Conservation (phyloP, 2,113 vertebrate species). For the Microcebus tavaratra region DNA sequence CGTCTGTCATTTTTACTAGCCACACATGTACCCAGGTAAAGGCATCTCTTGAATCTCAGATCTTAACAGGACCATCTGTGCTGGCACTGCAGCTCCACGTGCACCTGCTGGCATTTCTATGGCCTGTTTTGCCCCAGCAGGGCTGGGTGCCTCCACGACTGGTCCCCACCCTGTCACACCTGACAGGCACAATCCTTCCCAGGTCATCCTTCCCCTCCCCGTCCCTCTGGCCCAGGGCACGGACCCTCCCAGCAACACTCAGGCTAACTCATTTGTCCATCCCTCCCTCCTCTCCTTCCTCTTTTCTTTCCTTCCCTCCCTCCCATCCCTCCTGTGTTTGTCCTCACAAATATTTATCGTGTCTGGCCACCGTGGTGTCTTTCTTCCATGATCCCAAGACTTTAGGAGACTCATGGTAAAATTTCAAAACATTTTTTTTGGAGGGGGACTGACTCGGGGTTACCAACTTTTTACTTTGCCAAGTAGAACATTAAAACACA, state of each 20-base stretch:
- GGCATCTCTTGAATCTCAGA: not conserved
- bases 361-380: not conserved
- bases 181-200: not conserved
- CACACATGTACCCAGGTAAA: not conserved
- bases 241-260: not conserved
- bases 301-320: no score
- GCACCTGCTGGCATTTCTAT: not conserved
- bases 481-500: slow-evolving; percentile 1
- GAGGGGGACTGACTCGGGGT: not conserved
- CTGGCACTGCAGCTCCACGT: not conserved
- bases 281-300: not conserved
- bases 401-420: slow-evolving; percentile 6
- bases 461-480: not conserved
- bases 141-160: not conserved
- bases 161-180: not conserved
- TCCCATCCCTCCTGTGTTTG: not conserved
- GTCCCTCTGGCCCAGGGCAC: not conserved
- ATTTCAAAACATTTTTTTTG: not conserved
- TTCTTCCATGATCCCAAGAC: not conserved
- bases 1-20: slow-evolving; percentile 22
- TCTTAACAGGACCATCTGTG: not conserved
- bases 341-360: not conserved
- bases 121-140: not conserved
- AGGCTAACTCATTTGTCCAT: not conserved
- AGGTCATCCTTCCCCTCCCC: rapidly evolving